Percentiles rank a stretch among this genome's conserved stretches.
Evolutionary conservation across 2,888 invertebrate species (phyloP).

Genomic region (Trissonchulus latispiculum): DNA sequence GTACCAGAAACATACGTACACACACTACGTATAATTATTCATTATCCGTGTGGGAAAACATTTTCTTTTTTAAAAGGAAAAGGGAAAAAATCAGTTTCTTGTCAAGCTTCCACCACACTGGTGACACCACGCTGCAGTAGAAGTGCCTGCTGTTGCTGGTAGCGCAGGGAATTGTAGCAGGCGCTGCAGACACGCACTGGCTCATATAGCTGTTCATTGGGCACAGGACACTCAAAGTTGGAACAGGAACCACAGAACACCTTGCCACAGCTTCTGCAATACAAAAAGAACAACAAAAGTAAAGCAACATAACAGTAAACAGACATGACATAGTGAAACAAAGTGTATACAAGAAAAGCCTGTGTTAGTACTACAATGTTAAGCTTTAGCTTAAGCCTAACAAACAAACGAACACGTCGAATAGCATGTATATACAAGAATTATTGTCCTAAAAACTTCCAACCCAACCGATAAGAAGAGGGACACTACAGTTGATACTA

Average conservation of each 20-base stretch:
- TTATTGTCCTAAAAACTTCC: conserved; percentile 79
- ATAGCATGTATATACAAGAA: no score
- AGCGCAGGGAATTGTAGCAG: conserved; percentile 53
- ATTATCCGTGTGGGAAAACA: no score
- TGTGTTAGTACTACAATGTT: conserved; percentile 73
- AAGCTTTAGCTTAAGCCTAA: conserved; percentile 66
- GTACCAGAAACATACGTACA: no score
- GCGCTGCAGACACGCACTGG: conserved; percentile 74
- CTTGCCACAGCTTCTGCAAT: conserved; percentile 71
- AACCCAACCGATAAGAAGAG: conserved; percentile 21
- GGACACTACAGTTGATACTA: no score
- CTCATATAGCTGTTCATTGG: conserved; percentile 71
- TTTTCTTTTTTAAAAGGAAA: no score
- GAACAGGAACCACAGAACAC: conserved; percentile 89
- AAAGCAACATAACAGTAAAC: no score
- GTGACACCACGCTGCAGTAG: conserved; percentile 7
- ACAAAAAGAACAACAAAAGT: conserved; percentile 22
- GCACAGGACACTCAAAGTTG: conserved; percentile 68
- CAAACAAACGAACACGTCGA: conserved; percentile 80
- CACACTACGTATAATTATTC: no score
- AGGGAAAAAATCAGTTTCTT: no score
- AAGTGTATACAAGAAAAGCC: conserved; percentile 73
- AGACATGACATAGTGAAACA: conserved; percentile 22
- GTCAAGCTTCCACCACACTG: no score
- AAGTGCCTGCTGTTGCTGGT: not conserved